Percentiles rank a stretch among this genome's conserved stretches.
Conservation (phyloP, 2,888 invertebrate species). For the Rambutsinella grinnellia region DNA sequence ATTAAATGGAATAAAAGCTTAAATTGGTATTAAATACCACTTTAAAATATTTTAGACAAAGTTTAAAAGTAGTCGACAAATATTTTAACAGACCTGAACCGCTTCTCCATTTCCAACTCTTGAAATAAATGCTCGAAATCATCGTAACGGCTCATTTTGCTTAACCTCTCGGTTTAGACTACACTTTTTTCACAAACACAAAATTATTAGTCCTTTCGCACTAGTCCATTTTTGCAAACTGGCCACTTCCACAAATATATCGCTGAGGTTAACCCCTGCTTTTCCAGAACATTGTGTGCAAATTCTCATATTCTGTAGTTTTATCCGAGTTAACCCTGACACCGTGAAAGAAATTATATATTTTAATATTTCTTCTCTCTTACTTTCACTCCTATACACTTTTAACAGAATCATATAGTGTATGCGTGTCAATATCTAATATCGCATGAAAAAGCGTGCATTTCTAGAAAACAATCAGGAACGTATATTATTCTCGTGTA, state of each 20-base stretch:
- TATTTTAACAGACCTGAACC: conserved; percentile 61
- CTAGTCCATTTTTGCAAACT: background rate
- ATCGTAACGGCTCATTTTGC: conserved; percentile 57
- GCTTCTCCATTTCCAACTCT: conserved; percentile 64
- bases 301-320: no score
- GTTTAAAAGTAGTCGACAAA: no score
- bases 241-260: background rate
- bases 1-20: no score
- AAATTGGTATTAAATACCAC: no score
- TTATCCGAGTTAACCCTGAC: background rate
- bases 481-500: no score
- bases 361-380: background rate
- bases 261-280: background rate
- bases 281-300: no score
- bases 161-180: background rate
- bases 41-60: no score
- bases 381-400: background rate
- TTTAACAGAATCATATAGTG: no score
- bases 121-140: conserved; percentile 63
- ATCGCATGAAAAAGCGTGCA: background rate
- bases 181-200: background rate
- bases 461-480: no score
- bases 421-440: background rate
- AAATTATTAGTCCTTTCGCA: background rate
- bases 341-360: background rate